Conservation (phyloP, 2,113 vertebrate species). For the Anarrhichthys ocellatus region DNA sequence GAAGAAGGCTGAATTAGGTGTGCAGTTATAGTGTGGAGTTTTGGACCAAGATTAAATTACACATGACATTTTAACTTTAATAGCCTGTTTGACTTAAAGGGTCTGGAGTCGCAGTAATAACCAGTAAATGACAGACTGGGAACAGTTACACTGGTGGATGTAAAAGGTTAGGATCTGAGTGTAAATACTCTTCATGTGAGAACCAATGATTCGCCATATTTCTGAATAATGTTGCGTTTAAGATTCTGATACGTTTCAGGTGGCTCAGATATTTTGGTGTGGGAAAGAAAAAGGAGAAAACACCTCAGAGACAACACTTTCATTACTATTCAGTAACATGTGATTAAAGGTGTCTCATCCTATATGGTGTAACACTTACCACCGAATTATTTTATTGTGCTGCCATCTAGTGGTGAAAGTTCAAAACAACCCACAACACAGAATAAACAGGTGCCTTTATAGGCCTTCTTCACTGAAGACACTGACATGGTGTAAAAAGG, state of each 20-base stretch:
- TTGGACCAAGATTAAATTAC: constrained; percentile 6
- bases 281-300: background rate
- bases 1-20: background rate
- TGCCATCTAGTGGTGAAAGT: constrained; percentile 76
- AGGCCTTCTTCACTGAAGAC: background rate
- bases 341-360: background rate
- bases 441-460: background rate
- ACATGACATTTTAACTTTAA: constrained; percentile 12
- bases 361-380: background rate
- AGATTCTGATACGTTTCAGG: background rate
- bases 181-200: background rate
- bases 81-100: background rate
- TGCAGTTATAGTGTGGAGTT: background rate
- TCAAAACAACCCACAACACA: background rate
- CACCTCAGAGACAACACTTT: background rate
- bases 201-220: background rate
- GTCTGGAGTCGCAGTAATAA: constrained; percentile 18
- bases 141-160: background rate
- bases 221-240: constrained; percentile 10
- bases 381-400: constrained; percentile 40
- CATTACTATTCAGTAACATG: background rate
- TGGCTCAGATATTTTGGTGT: background rate
- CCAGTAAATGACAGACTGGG: constrained; percentile 4
- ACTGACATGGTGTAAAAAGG: background rate
- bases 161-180: background rate